Evolutionary conservation across 2,888 invertebrate species (phyloP).

Genomic region (Scaptomyza caliginosa): DNA sequence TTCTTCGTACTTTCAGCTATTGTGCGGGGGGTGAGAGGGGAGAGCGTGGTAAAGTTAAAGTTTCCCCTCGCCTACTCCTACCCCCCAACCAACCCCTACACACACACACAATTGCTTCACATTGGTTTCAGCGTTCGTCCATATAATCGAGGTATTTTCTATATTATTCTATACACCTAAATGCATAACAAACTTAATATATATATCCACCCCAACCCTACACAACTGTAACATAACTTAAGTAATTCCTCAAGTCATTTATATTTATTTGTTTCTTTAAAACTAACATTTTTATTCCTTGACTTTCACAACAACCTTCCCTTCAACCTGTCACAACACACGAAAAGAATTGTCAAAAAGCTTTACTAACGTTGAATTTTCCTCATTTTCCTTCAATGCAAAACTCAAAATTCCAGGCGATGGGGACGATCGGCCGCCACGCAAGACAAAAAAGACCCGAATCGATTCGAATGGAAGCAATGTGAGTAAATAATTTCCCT

Average conservation of each 20-base stretch:
- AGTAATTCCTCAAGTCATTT: too few species aligned
- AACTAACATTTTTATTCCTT: not conserved
- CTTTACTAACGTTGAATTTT: constrained; percentile 28
- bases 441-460: constrained; percentile 82
- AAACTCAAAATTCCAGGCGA: constrained; percentile 70
- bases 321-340: not conserved
- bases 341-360: constrained; percentile 35
- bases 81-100: constrained; percentile 36
- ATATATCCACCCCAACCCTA: too few species aligned
- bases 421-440: constrained; percentile 81
- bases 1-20: constrained; percentile 41
- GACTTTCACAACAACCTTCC: not conserved
- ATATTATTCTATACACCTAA: not conserved
- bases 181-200: constrained; percentile 9
- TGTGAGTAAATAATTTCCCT: constrained; percentile 69
- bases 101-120: constrained; percentile 75
- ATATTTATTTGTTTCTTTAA: too few species aligned
- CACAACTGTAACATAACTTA: too few species aligned
- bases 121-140: constrained; percentile 67
- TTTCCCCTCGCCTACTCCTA: constrained; percentile 4
- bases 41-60: too few species aligned
- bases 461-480: constrained; percentile 80
- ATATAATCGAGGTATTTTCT: constrained; percentile 68
- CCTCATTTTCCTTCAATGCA: constrained; percentile 5
- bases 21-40: too few species aligned